These are phyloP conservation scores for Listrodromus nycthemerus DNA, from an alignment of 2,888 invertebrate species.

Conservation along the genomic window DNA sequence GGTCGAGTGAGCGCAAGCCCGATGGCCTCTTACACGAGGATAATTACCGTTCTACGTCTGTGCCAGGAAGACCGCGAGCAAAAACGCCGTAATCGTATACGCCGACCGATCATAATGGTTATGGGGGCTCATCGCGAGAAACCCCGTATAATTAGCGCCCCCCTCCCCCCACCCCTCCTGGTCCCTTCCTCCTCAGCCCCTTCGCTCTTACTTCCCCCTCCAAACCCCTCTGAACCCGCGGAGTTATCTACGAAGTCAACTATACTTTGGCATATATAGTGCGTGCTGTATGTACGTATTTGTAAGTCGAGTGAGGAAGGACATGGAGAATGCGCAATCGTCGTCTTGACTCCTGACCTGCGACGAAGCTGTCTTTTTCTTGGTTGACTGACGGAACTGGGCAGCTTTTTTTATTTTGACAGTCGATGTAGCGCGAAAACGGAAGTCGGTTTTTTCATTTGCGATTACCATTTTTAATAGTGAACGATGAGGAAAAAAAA, in stretches of 20 bases:
- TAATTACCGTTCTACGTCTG: constrained; percentile 55
- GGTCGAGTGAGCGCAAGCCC: not conserved
- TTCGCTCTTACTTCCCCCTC: not conserved
- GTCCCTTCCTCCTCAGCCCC: not conserved
- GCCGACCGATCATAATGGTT: constrained; percentile 77
- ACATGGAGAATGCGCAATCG: not conserved
- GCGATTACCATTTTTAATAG: too few relatives aligned
- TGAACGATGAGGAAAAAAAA: too few relatives aligned
- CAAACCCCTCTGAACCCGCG: not conserved
- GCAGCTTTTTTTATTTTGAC: too few relatives aligned
- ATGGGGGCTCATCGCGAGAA: constrained; percentile 72
- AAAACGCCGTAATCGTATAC: constrained; percentile 77
- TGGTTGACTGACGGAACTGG: too few relatives aligned
- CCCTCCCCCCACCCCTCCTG: not conserved
- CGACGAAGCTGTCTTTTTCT: not conserved
- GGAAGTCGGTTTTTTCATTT: too few relatives aligned
- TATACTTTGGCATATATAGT: constrained; percentile 27
- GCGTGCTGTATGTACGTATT: constrained; percentile 16
- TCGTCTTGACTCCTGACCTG: constrained; percentile 31
- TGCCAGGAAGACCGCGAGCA: constrained; percentile 65
- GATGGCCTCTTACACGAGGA: constrained; percentile 47
- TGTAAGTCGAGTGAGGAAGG: not conserved
- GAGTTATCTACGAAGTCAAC: constrained; percentile 22
- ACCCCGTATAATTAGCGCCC: constrained; percentile 73
- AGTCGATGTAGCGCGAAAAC: too few relatives aligned